Evolutionary conservation across 2,797 vertebrate species (phyloP).

Genomic region (Pogonophryne albipinna): DNA sequence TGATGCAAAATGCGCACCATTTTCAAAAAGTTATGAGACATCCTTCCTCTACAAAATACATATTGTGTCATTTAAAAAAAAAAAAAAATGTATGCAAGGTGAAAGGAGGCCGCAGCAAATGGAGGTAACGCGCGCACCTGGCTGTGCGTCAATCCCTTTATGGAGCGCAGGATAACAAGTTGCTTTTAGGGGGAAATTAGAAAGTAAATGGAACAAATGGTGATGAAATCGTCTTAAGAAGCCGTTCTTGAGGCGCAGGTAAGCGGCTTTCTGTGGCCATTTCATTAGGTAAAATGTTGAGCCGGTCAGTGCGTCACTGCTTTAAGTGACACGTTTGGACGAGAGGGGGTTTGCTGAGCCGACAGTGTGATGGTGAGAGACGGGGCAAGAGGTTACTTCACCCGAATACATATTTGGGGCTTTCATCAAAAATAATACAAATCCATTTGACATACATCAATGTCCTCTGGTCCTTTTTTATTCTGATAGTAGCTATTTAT

Average conservation of each 20-base stretch:
- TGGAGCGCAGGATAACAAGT: constrained; percentile 77
- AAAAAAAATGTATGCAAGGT: too few relatives aligned
- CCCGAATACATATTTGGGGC: not conserved
- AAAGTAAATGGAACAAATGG: constrained; percentile 86
- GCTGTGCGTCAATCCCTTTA: constrained; percentile 49
- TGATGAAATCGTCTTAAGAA: constrained; percentile 82
- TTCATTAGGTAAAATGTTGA: constrained; percentile 84
- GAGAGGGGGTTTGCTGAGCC: constrained; percentile 62
- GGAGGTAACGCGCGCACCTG: constrained; percentile 53
- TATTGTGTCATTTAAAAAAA: not conserved
- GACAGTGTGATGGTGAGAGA: not conserved
- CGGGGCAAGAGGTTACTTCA: not conserved
- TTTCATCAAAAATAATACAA: not conserved
- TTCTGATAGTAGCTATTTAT: not conserved
- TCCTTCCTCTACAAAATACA: not conserved
- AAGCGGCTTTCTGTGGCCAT: constrained; percentile 87
- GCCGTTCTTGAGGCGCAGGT: constrained; percentile 61
- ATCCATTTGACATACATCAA: not conserved
- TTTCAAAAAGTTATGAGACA: not conserved
- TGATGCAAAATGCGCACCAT: not conserved
- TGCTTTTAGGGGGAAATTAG: constrained; percentile 78
- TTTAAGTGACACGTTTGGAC: constrained; percentile 67
- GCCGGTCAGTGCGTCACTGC: constrained; percentile 64
- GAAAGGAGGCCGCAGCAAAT: constrained; percentile 28
- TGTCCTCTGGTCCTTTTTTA: not conserved